Evolutionary conservation across 2,797 vertebrate genomes (phyloP), one percentile per base, ranked within the genome.

Genomic region (Periophthalmus magnuspinnatus): DNA sequence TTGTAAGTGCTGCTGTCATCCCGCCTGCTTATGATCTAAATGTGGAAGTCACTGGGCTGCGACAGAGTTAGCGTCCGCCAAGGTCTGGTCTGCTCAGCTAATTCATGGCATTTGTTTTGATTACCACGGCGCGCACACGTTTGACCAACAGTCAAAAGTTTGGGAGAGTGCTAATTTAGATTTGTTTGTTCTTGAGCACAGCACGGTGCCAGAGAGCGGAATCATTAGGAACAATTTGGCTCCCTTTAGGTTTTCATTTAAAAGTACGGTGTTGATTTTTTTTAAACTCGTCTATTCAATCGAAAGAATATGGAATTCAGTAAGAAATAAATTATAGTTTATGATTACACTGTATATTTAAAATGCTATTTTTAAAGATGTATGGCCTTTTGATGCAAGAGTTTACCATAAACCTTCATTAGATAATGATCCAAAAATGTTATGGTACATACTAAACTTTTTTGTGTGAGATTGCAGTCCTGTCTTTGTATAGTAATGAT

Each of bases 41-140:
- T 85, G 81, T 83, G 81, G 80, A 84, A 87, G 78, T 80, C 83
- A 72, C 47, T 87, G 88, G 86, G 77, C 83, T 81, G 85, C 75
- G 79, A 81, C 88, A 77, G 77, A 71, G 79, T 28, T 69, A 72
- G 13, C 65, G 69, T 67, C 64, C 48, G 82, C 85, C 88, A 82
- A 82, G 71, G 74, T 67, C 81, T 14, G 70, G 72, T 70, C 76
- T 73, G 75, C 80, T 75, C 75, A 81, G 81, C 84, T 84, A 87
- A 88, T 86, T 72, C 83, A 65, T 56, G 38, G 75, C 83, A 89
- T 89, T 89, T 83, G 68, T 85, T 86, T 84, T 87, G 80, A 89
- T 88, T 86, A 79, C 45, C 63, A 55, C 33, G 60, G 67, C 60
- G 48, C 32, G 67, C 58, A 38, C 65, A 55, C 48, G 11, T 21